Percentiles rank a stretch among this genome's conserved stretches.
Evolutionary conservation across 2,888 invertebrate genomes (phyloP).

Genomic region (Drosophila conformis): DNA sequence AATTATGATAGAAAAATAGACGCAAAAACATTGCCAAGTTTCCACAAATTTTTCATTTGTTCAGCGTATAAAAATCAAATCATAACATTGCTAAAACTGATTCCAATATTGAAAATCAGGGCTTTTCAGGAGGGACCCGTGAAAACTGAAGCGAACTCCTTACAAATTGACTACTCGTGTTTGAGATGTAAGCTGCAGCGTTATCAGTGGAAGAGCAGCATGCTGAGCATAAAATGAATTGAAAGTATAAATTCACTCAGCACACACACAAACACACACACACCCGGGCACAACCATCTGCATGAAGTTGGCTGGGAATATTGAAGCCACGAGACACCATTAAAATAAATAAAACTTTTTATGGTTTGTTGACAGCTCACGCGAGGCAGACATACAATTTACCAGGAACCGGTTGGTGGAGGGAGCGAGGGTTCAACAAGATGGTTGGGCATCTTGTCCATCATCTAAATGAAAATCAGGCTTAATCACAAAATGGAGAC

Average conservation of each 20-base stretch:
- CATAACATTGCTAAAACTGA: not conserved
- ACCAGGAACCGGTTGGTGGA: conserved; percentile 20
- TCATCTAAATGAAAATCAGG: conserved; percentile 76
- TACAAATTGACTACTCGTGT: not conserved
- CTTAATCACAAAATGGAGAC: conserved; percentile 68
- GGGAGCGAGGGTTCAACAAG: conserved; percentile 10
- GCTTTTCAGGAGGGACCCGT: not conserved
- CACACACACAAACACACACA: not conserved
- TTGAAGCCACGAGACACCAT: conserved; percentile 32
- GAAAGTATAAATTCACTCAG: conserved; percentile 44
- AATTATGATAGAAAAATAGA: not conserved
- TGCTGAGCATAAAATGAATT: conserved; percentile 33
- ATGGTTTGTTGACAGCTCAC: conserved; percentile 58
- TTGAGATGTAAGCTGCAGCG: not conserved
- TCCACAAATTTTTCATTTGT: not conserved
- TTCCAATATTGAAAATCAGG: not conserved
- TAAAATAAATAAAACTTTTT: conserved; percentile 57
- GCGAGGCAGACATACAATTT: conserved; percentile 31
- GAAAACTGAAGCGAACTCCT: not conserved
- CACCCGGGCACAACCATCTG: too few relatives aligned
- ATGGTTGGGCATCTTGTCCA: conserved; percentile 46
- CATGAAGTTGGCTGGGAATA: not conserved
- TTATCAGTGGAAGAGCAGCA: conserved; percentile 37
- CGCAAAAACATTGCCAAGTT: not conserved
- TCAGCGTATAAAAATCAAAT: not conserved